Conservation (phyloP, 2,797 vertebrate species). For the Poecilia velifera region DNA sequence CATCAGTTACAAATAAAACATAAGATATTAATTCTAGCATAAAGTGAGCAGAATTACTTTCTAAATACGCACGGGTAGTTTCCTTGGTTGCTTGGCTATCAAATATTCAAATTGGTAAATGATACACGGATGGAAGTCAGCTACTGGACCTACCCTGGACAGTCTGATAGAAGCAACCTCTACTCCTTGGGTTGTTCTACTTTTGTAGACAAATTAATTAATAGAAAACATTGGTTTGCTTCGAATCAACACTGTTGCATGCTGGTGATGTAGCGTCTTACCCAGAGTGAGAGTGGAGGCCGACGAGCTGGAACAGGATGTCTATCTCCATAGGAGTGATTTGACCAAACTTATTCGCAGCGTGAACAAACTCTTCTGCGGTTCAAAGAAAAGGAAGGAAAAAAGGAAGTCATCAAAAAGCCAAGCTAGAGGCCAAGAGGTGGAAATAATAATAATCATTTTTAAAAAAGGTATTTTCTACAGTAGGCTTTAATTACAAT, state of each 20-base stretch:
- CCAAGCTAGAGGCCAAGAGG: conserved; percentile 10
- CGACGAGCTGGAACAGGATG: conserved; percentile 91
- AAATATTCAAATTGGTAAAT: background rate
- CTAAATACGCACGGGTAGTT: background rate
- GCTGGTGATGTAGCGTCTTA: conserved; percentile 70
- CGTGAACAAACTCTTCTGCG: conserved; percentile 91
- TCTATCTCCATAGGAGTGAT: conserved; percentile 94
- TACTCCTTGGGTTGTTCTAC: background rate
- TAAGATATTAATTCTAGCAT: background rate
- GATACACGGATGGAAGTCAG: too few species aligned
- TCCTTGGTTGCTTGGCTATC: background rate
- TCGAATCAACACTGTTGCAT: background rate
- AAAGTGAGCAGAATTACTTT: background rate
- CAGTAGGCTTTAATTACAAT: conserved; percentile 27
- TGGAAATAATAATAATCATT: background rate
- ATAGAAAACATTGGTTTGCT: background rate
- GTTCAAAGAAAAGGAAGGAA: conserved; percentile 33
- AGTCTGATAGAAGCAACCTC: too few species aligned
- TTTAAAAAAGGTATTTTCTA: conserved; percentile 26
- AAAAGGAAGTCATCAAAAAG: conserved; percentile 15
- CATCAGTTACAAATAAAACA: background rate
- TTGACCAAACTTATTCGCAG: conserved; percentile 92
- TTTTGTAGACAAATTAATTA: background rate
- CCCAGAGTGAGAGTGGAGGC: conserved; percentile 92
- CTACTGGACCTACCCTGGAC: too few species aligned